Conservation (phyloP, 2,113 vertebrate species). For the Etheostoma spectabile region DNA sequence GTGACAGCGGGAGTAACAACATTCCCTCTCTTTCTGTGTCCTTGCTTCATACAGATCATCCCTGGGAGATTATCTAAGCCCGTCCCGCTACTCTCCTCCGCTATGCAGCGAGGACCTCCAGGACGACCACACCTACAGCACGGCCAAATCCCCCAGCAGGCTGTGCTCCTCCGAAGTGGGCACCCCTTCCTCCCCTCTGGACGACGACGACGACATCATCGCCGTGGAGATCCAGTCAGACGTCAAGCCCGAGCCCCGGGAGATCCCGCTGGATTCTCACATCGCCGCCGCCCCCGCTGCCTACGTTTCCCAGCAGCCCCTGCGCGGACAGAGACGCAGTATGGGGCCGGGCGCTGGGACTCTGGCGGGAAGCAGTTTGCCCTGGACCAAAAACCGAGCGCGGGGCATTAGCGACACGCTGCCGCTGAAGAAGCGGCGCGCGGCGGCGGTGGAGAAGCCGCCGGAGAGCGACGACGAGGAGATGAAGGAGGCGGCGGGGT, state of each 20-base stretch:
- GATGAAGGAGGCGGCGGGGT: slow-evolving; percentile 99
- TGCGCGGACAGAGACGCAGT: slow-evolving; percentile 82
- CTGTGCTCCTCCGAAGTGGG: slow-evolving; percentile 77
- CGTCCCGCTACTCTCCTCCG: slow-evolving; percentile 89
- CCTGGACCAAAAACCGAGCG: slow-evolving; percentile 91
- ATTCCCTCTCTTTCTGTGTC: slow-evolving; percentile 41
- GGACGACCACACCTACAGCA: slow-evolving; percentile 98
- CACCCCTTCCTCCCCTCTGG: slow-evolving; percentile 62
- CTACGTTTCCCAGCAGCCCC: slow-evolving; percentile 88
- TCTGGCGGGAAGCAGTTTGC: slow-evolving; percentile 87
- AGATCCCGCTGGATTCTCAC: slow-evolving; percentile 89
- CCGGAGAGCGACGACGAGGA: slow-evolving; percentile 98
- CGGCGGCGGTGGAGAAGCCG: slow-evolving; percentile 89
- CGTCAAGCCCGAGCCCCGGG: slow-evolving; percentile 90
- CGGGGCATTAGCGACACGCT: slow-evolving; percentile 93
- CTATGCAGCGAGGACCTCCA: slow-evolving; percentile 92
- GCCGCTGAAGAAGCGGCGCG: slow-evolving; percentile 97
- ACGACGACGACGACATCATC: slow-evolving; percentile 91
- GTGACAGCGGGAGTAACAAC: slow-evolving; percentile 54
- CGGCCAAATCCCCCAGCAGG: slow-evolving; percentile 88
- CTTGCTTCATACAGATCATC: slow-evolving; percentile 77
- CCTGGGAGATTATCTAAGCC: slow-evolving; percentile 87
- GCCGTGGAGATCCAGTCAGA: slow-evolving; percentile 81
- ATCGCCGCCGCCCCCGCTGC: slow-evolving; percentile 79
- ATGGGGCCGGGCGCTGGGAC: slow-evolving; percentile 66